Evolutionary conservation across 1,140 invertebrate species (phyloP).

Genomic region (Bactericera cockerelli): DNA sequence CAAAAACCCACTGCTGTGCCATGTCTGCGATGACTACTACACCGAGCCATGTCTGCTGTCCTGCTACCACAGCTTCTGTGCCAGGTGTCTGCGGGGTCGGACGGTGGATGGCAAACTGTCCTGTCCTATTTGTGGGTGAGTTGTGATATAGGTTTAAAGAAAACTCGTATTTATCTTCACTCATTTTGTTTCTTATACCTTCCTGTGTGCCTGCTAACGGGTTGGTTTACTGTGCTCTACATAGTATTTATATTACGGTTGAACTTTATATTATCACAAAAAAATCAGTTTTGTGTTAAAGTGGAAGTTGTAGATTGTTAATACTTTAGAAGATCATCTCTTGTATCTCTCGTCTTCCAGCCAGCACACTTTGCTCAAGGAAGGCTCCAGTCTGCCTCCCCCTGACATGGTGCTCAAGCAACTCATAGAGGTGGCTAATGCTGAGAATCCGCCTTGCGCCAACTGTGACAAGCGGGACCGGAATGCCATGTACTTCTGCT

Average conservation of each 20-base stretch:
- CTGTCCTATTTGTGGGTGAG: conserved; percentile 51
- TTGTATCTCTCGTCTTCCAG: too few relatives aligned
- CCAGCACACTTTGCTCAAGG: conserved; percentile 41
- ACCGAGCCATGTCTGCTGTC: conserved; percentile 46
- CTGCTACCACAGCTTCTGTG: conserved; percentile 53
- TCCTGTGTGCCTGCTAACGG: too few relatives aligned
- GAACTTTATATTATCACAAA: too few relatives aligned
- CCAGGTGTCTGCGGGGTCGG: conserved; percentile 41
- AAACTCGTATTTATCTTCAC: too few relatives aligned
- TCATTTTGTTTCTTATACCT: too few relatives aligned
- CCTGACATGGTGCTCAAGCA: conserved; percentile 44
- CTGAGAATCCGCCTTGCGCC: conserved; percentile 49
- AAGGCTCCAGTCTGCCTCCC: conserved; percentile 39
- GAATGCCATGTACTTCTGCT: conserved; percentile 49
- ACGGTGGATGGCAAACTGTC: conserved; percentile 41
- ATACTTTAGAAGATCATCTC: too few relatives aligned
- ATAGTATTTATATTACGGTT: too few relatives aligned
- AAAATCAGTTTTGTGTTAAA: too few relatives aligned
- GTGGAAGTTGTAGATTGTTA: too few relatives aligned
- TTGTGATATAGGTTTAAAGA: conserved; percentile 15
- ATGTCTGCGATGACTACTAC: conserved; percentile 49
- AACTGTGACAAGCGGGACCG: conserved; percentile 51
- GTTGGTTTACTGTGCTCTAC: too few relatives aligned
- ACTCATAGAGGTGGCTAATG: conserved; percentile 44
- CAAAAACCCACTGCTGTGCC: conserved; percentile 44